Evolutionary conservation across 2,888 invertebrate species (phyloP).

Genomic region (Lypha dubia): DNA sequence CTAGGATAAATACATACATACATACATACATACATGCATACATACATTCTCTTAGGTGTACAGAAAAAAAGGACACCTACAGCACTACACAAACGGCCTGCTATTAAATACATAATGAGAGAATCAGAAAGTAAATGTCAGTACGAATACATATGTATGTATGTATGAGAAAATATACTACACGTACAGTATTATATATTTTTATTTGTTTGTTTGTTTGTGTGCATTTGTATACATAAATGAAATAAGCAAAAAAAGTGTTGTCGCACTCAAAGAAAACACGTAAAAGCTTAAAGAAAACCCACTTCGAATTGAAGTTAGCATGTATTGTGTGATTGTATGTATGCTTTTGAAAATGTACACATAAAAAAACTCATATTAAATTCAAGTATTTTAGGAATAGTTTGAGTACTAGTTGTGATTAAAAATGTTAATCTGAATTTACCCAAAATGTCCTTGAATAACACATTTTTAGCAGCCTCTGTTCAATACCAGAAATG

Average conservation of each 20-base stretch:
- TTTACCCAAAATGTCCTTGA: too few species aligned
- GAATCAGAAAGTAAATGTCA: neutral
- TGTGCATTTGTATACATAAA: neutral
- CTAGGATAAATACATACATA: conserved; percentile 15
- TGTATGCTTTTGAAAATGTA: neutral
- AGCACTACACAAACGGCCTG: conserved; percentile 43
- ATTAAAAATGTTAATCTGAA: too few species aligned
- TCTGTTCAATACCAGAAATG: too few species aligned
- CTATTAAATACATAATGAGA: conserved; percentile 42
- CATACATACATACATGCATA: conserved; percentile 14
- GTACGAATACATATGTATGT: neutral
- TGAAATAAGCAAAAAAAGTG: neutral
- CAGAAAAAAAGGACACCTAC: conserved; percentile 56
- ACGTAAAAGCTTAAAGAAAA: conserved; percentile 59
- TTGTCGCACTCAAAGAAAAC: conserved; percentile 41
- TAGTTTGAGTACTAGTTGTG: too few species aligned
- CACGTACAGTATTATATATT: too few species aligned
- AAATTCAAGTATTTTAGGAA: too few species aligned
- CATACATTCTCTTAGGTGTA: too few species aligned
- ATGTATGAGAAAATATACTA: neutral
- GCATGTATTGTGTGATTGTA: neutral
- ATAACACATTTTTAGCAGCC: too few species aligned
- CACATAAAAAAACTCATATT: too few species aligned
- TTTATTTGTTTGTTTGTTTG: neutral
- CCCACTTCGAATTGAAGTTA: conserved; percentile 50